These are phyloP conservation scores for Balaeniceps rex DNA, from an alignment of 2,113 vertebrate species.

Conservation along the genomic window DNA sequence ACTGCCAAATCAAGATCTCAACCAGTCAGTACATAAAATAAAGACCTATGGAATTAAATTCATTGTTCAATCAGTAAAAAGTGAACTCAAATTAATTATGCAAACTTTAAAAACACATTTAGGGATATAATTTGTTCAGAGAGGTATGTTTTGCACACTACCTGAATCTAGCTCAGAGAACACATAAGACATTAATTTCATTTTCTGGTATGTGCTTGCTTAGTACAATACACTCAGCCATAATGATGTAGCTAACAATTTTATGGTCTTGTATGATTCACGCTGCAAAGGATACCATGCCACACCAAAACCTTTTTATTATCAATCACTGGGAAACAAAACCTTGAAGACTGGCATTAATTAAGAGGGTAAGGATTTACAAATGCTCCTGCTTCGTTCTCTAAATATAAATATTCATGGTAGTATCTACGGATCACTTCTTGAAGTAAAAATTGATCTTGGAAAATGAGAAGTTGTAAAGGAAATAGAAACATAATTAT, in stretches of 20 bases:
- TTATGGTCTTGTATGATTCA: conserved; percentile 62
- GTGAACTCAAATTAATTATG: conserved; percentile 35
- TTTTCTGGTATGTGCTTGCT: conserved; percentile 30
- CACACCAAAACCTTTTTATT: conserved; percentile 64
- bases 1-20: background rate
- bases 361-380: conserved; percentile 61
- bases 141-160: background rate
- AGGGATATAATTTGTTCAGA: background rate
- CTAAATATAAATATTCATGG: conserved; percentile 61
- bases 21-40: background rate
- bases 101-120: conserved; percentile 37
- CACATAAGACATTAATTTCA: conserved; percentile 47
- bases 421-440: conserved; percentile 35
- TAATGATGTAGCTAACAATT: conserved; percentile 62
- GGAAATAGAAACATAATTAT: conserved; percentile 29
- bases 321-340: conserved; percentile 58
- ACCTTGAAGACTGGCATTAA: conserved; percentile 59
- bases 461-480: conserved; percentile 29
- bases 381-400: conserved; percentile 54
- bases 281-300: conserved; percentile 53
- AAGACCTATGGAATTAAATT: background rate
- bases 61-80: conserved; percentile 8
- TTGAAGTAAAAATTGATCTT: conserved; percentile 49
- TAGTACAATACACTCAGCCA: conserved; percentile 50
- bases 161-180: conserved; percentile 45